Conservation (phyloP, 2,888 invertebrate genomes). For the Nemotelus nigrinus region DNA sequence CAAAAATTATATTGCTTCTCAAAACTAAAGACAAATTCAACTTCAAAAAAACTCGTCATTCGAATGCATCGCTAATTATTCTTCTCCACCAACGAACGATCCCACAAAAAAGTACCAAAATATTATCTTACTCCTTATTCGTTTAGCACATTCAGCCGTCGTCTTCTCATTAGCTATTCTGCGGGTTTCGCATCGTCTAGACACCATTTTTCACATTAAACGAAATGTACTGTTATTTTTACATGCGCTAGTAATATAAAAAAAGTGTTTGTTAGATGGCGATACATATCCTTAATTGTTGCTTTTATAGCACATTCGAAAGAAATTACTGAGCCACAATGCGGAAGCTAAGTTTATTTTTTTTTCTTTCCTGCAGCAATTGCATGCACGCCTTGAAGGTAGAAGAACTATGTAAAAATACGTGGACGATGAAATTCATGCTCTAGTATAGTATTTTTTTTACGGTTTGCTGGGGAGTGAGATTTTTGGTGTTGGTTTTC, state of each 20-base stretch:
- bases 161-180: slow-evolving; percentile 4
- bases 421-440: too few species aligned
- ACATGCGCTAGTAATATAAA: not conserved
- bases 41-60: too few species aligned
- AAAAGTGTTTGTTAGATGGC: not conserved
- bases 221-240: slow-evolving; percentile 4
- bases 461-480: too few species aligned
- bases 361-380: not conserved
- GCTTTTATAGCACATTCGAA: slow-evolving; percentile 5
- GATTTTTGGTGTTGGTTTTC: too few species aligned
- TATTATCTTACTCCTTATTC: not conserved
- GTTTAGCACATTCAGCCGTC: not conserved
- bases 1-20: too few species aligned
- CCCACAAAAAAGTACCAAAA: too few species aligned
- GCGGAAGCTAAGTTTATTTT: not conserved
- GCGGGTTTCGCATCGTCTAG: slow-evolving; percentile 16
- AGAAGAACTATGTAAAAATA: too few species aligned
- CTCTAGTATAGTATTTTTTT: too few species aligned
- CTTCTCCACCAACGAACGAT: too few species aligned
- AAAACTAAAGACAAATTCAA: too few species aligned
- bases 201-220: slow-evolving; percentile 28
- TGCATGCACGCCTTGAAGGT: too few species aligned
- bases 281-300: slow-evolving; percentile 18
- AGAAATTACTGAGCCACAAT: not conserved
- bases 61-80: too few species aligned